Evolutionary conservation across 2,113 vertebrate species (phyloP).

Genomic region (Myotis yumanensis): DNA sequence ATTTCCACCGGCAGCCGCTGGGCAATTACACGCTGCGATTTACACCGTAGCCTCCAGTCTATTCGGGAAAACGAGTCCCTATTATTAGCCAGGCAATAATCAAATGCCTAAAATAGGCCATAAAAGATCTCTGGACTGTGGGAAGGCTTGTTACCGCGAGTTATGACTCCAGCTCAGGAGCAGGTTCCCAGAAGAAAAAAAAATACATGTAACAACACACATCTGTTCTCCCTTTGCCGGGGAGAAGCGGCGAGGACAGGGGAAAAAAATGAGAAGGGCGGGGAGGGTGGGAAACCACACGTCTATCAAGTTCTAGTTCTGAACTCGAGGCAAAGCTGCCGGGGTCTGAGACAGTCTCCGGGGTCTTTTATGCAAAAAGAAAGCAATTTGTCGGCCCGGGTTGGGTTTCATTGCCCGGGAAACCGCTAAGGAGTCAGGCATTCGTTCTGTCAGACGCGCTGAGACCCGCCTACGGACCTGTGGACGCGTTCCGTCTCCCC

Average conservation of each 20-base stretch:
- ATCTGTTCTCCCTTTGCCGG: not conserved
- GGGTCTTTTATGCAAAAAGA: not conserved
- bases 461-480: not conserved
- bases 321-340: not conserved
- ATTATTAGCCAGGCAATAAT: conserved; percentile 85
- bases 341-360: not conserved
- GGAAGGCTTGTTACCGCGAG: conserved; percentile 46
- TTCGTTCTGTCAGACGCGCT: not conserved
- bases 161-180: conserved; percentile 52
- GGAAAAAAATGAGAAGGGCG: not conserved
- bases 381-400: not conserved
- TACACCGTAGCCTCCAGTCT: conserved; percentile 73
- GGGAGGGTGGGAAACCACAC: not conserved
- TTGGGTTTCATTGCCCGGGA: not conserved
- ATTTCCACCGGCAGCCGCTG: conserved; percentile 74
- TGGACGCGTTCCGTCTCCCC: not conserved
- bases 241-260: not conserved
- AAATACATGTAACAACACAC: conserved; percentile 27
- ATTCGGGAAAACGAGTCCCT: conserved; percentile 80
- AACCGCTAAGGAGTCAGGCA: conserved; percentile 22
- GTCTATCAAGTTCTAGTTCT: not conserved
- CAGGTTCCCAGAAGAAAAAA: conserved; percentile 70
- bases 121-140: conserved; percentile 74
- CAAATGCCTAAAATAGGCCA: conserved; percentile 83
- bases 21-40: conserved; percentile 74